These are phyloP conservation scores for Rana temporaria DNA, from an alignment of 2,113 vertebrate species.

Conservation along the genomic window DNA sequence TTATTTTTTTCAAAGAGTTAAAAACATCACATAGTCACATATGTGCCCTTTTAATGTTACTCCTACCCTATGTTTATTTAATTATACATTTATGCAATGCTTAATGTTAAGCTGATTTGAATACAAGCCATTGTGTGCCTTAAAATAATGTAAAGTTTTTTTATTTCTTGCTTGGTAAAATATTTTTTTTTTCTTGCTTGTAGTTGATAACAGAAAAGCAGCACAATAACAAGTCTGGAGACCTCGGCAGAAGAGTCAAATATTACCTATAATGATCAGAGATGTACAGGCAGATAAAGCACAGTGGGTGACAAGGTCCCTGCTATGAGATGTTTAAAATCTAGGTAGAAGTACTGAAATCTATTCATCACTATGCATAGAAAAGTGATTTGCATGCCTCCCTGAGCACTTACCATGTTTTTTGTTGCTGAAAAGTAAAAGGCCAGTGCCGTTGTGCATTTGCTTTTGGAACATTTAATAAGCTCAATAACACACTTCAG, in stretches of 20 bases:
- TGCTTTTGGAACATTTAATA: constrained; percentile 57
- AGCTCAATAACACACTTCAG: constrained; percentile 58
- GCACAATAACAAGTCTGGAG: not conserved
- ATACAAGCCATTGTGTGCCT: too few relatives aligned
- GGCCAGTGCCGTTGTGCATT: constrained; percentile 38
- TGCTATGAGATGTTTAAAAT: constrained; percentile 40
- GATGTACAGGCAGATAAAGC: constrained; percentile 47
- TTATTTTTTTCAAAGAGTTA: too few relatives aligned
- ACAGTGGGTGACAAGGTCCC: constrained; percentile 51
- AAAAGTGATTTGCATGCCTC: constrained; percentile 48
- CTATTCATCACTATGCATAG: constrained; percentile 56
- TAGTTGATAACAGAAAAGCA: constrained; percentile 5
- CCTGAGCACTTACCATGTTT: constrained; percentile 49
- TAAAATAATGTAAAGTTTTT: not conserved
- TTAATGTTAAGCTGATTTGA: too few relatives aligned
- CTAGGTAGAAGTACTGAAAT: constrained; percentile 34
- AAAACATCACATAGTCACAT: too few relatives aligned
- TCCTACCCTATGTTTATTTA: too few relatives aligned
- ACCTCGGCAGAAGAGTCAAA: constrained; percentile 27
- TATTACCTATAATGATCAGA: constrained; percentile 44
- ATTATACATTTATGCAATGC: too few relatives aligned
- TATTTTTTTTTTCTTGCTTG: not conserved
- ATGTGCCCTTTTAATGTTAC: too few relatives aligned
- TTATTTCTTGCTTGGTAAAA: not conserved
- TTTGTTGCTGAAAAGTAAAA: constrained; percentile 46